phyloP scores from a whole-genome alignment of 2,113 vertebrate genomes.

The Ailurus styani region DNA sequence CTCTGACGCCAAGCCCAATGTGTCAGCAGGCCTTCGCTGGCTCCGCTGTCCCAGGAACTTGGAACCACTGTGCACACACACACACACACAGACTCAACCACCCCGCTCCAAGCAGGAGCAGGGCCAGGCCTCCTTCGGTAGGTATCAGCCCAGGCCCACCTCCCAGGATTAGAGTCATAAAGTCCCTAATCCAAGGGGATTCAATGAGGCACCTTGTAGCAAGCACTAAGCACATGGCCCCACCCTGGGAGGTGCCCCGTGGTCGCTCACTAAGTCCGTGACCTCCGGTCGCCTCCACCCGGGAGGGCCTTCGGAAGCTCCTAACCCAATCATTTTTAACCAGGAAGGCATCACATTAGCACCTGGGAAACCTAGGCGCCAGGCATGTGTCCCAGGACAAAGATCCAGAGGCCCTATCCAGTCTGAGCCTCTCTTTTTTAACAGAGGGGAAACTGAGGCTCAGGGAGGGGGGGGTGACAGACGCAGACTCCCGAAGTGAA shows the following conservation, averaged over 20 bases:
- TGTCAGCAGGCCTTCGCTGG: not conserved
- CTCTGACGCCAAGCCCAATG: not conserved
- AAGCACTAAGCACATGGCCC: not conserved
- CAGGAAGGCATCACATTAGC: not conserved
- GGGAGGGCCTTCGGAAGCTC: not conserved
- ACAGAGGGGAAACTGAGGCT: not conserved
- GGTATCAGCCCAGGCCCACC: not conserved
- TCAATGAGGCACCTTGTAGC: not conserved
- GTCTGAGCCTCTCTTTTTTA: not conserved
- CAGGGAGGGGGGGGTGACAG: not conserved
- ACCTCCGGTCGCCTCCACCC: not conserved
- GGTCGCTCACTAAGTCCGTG: not conserved
- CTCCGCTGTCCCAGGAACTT: not conserved
- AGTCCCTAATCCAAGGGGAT: not conserved
- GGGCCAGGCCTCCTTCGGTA: not conserved
- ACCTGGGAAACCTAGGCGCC: not conserved
- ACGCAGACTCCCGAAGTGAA: not conserved
- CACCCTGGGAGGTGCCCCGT: not conserved
- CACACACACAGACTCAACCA: not conserved
- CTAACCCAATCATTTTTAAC: not conserved
- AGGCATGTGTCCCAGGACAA: not conserved
- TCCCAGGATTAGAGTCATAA: not conserved
- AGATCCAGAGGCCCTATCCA: not conserved
- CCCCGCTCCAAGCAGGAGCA: fast-evolving
- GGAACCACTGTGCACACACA: not conserved